Percentiles rank a stretch among this genome's conserved stretches.
Conservation (phyloP, 2,888 invertebrate species). For the Norana najaformis region DNA sequence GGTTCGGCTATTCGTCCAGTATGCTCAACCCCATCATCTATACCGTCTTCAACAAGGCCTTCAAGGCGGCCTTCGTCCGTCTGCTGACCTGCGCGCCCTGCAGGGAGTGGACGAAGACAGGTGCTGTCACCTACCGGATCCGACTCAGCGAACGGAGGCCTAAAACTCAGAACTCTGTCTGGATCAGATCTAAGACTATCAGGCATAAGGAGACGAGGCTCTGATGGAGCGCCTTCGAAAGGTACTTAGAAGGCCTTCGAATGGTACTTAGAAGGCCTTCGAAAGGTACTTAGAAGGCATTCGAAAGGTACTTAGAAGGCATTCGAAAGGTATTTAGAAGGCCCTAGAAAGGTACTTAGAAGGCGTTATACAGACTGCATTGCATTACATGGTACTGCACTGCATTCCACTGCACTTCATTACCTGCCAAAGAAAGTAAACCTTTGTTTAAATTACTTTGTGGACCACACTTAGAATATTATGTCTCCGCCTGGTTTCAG, state of each 20-base stretch:
- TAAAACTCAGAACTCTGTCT: not conserved
- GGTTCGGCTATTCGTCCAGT: constrained; percentile 60
- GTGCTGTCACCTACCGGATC: not conserved
- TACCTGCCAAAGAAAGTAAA: not conserved
- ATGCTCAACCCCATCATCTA: constrained; percentile 62
- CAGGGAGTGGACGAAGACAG: not conserved
- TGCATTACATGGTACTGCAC: not conserved
- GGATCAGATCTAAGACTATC: not conserved
- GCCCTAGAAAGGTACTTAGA: not conserved
- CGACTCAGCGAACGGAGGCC: not conserved
- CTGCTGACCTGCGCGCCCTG: constrained; percentile 46
- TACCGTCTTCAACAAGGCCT: constrained; percentile 61
- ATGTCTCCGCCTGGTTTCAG: too few species aligned
- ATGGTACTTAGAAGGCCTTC: not conserved
- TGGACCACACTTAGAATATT: not conserved
- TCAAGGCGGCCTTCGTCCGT: constrained; percentile 57
- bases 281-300: too few species aligned
- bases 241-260: not conserved
- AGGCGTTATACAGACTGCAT: not conserved
- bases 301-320: not conserved
- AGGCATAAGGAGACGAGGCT: not conserved
- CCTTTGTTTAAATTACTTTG: not conserved
- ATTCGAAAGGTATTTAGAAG: too few species aligned
- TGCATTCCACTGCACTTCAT: not conserved
- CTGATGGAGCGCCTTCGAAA: not conserved